phyloP scores from a whole-genome alignment of 2,888 invertebrate genomes.

The Endomychus coccineus region DNA sequence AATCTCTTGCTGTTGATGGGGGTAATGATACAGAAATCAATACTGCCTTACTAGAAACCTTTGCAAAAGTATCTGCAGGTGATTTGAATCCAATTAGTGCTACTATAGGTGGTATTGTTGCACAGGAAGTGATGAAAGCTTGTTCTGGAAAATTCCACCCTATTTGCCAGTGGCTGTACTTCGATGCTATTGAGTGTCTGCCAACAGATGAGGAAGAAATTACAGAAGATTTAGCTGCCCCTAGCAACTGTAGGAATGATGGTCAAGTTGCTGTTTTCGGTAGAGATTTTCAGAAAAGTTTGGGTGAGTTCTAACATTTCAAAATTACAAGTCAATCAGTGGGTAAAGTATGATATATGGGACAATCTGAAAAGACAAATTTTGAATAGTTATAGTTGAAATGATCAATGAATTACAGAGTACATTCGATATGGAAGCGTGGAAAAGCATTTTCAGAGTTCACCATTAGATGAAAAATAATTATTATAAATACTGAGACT shows the following conservation, averaged over 20 bases:
- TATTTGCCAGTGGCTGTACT: conserved; percentile 88
- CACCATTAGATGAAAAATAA: too few relatives aligned
- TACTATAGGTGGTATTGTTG: conserved; percentile 91
- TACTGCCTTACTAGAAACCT: conserved; percentile 58
- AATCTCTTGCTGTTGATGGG: conserved; percentile 50
- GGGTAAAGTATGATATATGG: too few relatives aligned
- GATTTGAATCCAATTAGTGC: conserved; percentile 87
- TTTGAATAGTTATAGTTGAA: too few relatives aligned
- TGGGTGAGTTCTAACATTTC: conserved; percentile 55
- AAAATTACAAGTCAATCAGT: too few relatives aligned
- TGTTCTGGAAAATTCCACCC: conserved; percentile 94
- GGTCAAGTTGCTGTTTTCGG: conserved; percentile 93
- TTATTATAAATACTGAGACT: too few relatives aligned
- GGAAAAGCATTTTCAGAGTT: too few relatives aligned
- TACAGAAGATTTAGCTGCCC: conserved; percentile 67
- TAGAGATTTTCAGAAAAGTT: conserved; percentile 74
- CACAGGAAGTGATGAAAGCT: conserved; percentile 99
- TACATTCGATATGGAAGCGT: too few relatives aligned
- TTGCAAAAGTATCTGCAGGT: conserved; percentile 73
- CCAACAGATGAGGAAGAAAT: conserved; percentile 59
- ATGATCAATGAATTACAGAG: too few relatives aligned
- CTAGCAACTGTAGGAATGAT: conserved; percentile 70
- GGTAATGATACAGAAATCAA: conserved; percentile 60
- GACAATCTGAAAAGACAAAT: too few relatives aligned
- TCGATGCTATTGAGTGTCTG: conserved; percentile 92